Evolutionary conservation across 2,888 invertebrate species (phyloP).

Genomic region (Sesamia inferens): DNA sequence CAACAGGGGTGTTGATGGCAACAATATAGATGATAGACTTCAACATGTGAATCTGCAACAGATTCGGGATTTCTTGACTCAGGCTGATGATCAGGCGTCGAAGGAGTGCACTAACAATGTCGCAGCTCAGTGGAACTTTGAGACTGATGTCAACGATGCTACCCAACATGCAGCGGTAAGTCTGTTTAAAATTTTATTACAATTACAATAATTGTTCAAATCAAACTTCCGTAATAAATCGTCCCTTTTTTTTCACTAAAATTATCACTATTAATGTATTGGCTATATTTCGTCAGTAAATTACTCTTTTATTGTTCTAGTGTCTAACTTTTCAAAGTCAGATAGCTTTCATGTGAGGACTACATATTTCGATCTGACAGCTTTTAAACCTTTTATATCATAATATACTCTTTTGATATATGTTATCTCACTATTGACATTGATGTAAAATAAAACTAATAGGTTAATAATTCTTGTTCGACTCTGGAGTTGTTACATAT

Average conservation of each 20-base stretch:
- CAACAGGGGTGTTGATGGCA: slow-evolving; percentile 79
- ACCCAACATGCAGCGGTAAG: slow-evolving; percentile 96
- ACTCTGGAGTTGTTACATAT: background rate
- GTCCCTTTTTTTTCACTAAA: background rate
- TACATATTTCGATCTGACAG: background rate
- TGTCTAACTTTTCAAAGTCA: background rate
- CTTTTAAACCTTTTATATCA: background rate
- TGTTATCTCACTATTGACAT: background rate
- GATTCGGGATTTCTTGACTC: slow-evolving; percentile 91
- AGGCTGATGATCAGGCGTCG: slow-evolving; percentile 93
- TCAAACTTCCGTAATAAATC: background rate
- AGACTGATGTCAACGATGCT: slow-evolving; percentile 95
- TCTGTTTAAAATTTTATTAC: slow-evolving; percentile 62
- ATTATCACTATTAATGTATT: background rate
- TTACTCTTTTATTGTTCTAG: background rate
- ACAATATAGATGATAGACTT: slow-evolving; percentile 82
- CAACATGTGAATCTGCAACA: slow-evolving; percentile 85
- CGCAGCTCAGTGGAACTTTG: slow-evolving; percentile 97
- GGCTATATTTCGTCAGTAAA: background rate
- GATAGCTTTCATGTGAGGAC: background rate
- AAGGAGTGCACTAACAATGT: slow-evolving; percentile 96
- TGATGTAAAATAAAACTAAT: background rate
- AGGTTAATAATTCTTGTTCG: background rate
- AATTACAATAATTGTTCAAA: background rate
- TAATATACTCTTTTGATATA: background rate